Conservation (phyloP, 2,888 invertebrate genomes). For the Unio pictorum region DNA sequence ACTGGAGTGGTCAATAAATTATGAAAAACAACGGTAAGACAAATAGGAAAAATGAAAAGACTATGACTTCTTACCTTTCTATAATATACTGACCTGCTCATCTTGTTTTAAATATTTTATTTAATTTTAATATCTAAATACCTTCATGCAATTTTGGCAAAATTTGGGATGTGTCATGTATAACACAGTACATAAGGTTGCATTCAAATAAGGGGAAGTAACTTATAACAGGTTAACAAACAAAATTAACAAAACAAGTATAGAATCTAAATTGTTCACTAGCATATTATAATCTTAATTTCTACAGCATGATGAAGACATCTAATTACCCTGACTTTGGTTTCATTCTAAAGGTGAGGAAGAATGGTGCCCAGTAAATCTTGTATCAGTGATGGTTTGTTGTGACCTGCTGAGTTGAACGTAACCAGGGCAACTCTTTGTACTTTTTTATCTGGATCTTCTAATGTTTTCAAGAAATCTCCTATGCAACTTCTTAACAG, state of each 20-base stretch:
- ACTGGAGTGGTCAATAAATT: too few species aligned
- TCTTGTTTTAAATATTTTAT: too few species aligned
- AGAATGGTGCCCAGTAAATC: conserved; percentile 90
- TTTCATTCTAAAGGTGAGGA: conserved; percentile 95
- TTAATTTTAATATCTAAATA: too few species aligned
- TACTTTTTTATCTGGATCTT: conserved; percentile 94
- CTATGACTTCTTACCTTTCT: too few species aligned
- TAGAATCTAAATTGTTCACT: not conserved
- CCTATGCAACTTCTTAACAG: conserved; percentile 88
- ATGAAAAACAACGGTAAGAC: too few species aligned
- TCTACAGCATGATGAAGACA: too few species aligned
- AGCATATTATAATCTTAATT: not conserved
- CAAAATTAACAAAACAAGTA: not conserved
- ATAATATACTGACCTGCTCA: too few species aligned
- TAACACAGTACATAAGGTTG: too few species aligned
- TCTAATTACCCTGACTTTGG: conserved; percentile 87
- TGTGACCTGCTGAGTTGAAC: conserved; percentile 99
- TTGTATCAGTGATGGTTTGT: conserved; percentile 93
- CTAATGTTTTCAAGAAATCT: conserved; percentile 81
- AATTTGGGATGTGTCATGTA: too few species aligned
- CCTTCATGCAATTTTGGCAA: too few species aligned
- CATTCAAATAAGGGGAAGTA: too few species aligned
- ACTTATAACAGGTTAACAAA: not conserved
- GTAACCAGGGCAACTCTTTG: conserved; percentile 92
- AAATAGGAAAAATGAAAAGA: too few species aligned